phyloP scores from a whole-genome alignment of 2,113 vertebrate genomes.

The Austrofundulus limnaeus region DNA sequence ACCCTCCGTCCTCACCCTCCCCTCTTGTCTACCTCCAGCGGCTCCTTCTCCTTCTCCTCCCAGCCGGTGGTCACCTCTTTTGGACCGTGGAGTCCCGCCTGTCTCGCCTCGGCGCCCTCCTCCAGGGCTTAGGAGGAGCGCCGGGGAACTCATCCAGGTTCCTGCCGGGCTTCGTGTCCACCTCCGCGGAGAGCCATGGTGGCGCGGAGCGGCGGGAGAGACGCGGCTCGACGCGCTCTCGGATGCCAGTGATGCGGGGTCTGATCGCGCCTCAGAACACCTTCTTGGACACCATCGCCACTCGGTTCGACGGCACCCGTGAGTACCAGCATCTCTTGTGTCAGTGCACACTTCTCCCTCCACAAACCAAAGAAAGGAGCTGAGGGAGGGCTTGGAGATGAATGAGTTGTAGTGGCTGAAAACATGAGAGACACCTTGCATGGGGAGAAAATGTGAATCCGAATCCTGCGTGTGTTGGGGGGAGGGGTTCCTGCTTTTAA shows the following conservation, averaged over 20 bases:
- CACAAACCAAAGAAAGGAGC: too few relatives aligned
- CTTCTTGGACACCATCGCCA: constrained; percentile 76
- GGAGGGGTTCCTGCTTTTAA: too few relatives aligned
- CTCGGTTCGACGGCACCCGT: constrained; percentile 78
- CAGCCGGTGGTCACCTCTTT: constrained; percentile 36
- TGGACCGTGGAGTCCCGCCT: constrained; percentile 71
- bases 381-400: too few relatives aligned
- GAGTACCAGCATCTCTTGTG: constrained; percentile 37
- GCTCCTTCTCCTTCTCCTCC: constrained; percentile 34
- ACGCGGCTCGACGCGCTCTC: constrained; percentile 72
- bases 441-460: too few relatives aligned
- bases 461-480: too few relatives aligned
- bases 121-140: constrained; percentile 73
- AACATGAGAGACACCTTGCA: too few relatives aligned
- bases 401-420: too few relatives aligned
- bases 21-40: constrained; percentile 22
- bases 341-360: background rate
- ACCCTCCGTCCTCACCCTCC: constrained; percentile 20
- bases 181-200: constrained; percentile 52
- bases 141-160: constrained; percentile 67
- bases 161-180: constrained; percentile 71
- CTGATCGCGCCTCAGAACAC: constrained; percentile 75
- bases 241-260: constrained; percentile 75
- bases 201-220: constrained; percentile 69
- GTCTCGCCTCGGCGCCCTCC: constrained; percentile 74